These are phyloP conservation scores for Macroglossus sobrinus DNA, from an alignment of 2,113 vertebrate genomes.

Conservation along the genomic window DNA sequence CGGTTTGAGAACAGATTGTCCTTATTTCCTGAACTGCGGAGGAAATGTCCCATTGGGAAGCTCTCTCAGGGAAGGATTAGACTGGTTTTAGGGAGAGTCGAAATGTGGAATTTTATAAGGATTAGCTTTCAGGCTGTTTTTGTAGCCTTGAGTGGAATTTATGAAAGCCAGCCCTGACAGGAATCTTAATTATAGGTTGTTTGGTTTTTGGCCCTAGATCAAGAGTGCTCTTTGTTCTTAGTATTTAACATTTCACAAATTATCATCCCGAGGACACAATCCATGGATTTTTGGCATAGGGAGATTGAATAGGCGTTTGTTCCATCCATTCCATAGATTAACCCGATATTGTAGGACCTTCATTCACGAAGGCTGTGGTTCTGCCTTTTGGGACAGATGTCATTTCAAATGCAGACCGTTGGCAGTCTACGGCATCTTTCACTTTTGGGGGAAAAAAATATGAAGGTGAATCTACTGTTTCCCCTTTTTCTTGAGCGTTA, in stretches of 20 bases:
- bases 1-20: not conserved
- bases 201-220: not conserved
- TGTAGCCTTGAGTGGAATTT: not conserved
- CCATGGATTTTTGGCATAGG: not conserved
- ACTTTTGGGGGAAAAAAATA: not conserved
- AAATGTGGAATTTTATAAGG: not conserved
- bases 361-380: not conserved
- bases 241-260: not conserved
- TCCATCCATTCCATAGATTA: not conserved
- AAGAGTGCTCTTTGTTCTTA: not conserved
- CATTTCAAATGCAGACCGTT: not conserved
- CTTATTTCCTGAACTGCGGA: not conserved
- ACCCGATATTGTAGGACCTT: not conserved
- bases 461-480: not conserved
- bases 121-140: not conserved
- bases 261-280: not conserved
- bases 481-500: not conserved
- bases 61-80: not conserved
- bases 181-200: not conserved
- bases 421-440: not conserved
- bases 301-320: not conserved
- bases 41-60: not conserved
- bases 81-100: not conserved
- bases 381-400: not conserved
- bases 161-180: not conserved